phyloP scores from a whole-genome alignment of 2,797 vertebrate species.

The Poeciliopsis gracilis region DNA sequence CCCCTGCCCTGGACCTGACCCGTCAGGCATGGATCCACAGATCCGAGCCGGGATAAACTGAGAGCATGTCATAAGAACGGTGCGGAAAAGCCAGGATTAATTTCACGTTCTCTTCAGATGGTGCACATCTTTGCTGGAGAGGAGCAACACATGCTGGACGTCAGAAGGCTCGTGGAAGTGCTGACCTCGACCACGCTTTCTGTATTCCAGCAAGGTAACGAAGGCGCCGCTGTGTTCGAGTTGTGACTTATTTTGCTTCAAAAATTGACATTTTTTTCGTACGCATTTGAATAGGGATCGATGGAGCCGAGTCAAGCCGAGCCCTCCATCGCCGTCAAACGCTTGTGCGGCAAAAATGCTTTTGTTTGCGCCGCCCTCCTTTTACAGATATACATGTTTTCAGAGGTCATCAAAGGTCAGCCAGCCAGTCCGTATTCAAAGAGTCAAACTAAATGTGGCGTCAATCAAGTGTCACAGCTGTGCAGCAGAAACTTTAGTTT shows the following conservation, averaged over 20 bases:
- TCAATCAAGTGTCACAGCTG: no score
- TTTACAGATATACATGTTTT: no score
- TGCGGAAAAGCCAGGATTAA: neutral
- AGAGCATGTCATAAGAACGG: neutral
- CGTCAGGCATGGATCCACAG: constrained; percentile 83
- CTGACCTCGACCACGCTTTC: constrained; percentile 91
- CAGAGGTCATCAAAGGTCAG: no score
- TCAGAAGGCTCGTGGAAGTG: constrained; percentile 87
- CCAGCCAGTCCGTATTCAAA: no score
- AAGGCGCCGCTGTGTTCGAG: neutral
- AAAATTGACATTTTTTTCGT: rapidly evolving
- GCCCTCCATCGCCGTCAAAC: no score
- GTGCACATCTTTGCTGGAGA: constrained; percentile 95
- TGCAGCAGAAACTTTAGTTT: no score
- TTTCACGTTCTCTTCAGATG: constrained; percentile 79
- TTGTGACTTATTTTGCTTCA: neutral
- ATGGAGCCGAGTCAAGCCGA: no score
- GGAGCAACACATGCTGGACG: constrained; percentile 86
- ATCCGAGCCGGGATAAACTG: neutral
- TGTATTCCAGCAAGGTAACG: constrained; percentile 93
- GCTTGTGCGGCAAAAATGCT: no score
- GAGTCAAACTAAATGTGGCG: no score
- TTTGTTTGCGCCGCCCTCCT: no score
- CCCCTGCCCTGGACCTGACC: constrained; percentile 92
- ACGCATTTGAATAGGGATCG: neutral